Percentiles rank a stretch among this genome's conserved stretches.
Conservation (phyloP, 2,888 invertebrate species). For the Beris chalybata region DNA sequence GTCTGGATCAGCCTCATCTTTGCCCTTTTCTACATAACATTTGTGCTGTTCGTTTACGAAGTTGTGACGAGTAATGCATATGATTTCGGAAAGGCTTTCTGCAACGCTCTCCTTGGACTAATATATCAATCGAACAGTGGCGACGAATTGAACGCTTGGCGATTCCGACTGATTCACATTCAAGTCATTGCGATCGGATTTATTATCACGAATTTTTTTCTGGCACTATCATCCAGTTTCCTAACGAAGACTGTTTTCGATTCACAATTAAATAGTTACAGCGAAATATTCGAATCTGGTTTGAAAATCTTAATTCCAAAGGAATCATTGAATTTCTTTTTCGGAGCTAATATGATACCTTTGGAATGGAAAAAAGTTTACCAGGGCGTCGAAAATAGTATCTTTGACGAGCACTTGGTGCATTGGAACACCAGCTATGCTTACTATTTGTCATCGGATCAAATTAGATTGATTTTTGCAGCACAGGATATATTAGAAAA, state of each 20-base stretch:
- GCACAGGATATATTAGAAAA: slow-evolving; percentile 5
- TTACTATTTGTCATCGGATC: slow-evolving; percentile 17
- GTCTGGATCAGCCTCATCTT: slow-evolving; percentile 5
- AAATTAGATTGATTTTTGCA: neutral
- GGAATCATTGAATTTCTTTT: neutral
- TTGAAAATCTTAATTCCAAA: neutral
- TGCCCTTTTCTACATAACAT: neutral
- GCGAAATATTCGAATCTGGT: slow-evolving; percentile 13
- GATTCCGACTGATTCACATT: slow-evolving; percentile 1
- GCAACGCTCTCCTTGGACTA: slow-evolving; percentile 4
- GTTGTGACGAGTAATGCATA: neutral
- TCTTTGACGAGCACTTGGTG: slow-evolving; percentile 2
- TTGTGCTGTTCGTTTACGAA: neutral
- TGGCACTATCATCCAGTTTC: slow-evolving; percentile 16
- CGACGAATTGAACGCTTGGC: neutral
- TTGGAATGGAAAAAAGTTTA: neutral
- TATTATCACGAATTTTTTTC: slow-evolving; percentile 14
- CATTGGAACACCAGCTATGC: slow-evolving; percentile 1
- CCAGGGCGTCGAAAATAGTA: neutral
- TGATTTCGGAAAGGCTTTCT: slow-evolving; percentile 3
- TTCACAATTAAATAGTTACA: slow-evolving; percentile 7
- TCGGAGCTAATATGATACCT: neutral
- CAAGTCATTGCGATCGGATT: slow-evolving; percentile 18
- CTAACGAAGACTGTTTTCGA: slow-evolving; percentile 11
- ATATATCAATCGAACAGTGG: slow-evolving; percentile 7